Conservation (phyloP, 35 echinoderm and acorn worm genomes). For the Holothuria glaberrima region DNA sequence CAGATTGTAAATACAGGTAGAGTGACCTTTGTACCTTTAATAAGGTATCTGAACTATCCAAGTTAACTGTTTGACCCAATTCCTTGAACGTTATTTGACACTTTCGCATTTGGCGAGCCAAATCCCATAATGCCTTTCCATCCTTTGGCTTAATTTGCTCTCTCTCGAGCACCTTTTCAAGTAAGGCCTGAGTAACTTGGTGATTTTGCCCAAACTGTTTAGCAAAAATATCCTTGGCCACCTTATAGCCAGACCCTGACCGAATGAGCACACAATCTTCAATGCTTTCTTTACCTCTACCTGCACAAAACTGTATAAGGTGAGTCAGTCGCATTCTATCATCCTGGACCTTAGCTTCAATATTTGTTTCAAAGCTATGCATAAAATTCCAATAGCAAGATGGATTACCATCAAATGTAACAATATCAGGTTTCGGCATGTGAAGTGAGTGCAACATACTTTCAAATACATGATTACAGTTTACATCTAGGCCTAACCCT, state of each 20-base stretch:
- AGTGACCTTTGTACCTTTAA: constrained; percentile 62
- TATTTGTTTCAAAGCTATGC: constrained; percentile 42
- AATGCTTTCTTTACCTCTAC: not conserved
- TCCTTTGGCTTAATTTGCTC: constrained; percentile 56
- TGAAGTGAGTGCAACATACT: not conserved
- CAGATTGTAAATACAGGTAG: constrained; percentile 58
- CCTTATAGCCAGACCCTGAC: constrained; percentile 3
- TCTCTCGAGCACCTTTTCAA: constrained; percentile 31
- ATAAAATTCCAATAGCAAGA: constrained; percentile 46
- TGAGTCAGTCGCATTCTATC: not conserved
- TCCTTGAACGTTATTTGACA: constrained; percentile 50
- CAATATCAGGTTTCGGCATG: constrained; percentile 47
- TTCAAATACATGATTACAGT: no score
- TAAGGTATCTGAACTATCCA: constrained; percentile 48
- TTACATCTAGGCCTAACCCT: no score
- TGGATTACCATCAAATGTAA: constrained; percentile 65
- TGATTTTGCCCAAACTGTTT: constrained; percentile 46
- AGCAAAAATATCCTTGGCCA: constrained; percentile 16
- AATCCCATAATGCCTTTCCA: constrained; percentile 33
- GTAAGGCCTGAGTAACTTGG: not conserved
- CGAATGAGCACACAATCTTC: constrained; percentile 6
- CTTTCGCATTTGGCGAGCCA: constrained; percentile 57
- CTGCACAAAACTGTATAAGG: constrained; percentile 9
- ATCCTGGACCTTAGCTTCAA: constrained; percentile 4
- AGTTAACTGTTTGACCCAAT: constrained; percentile 41